phyloP scores from a whole-genome alignment of 2,888 invertebrate genomes.

The Chorisops tibialis region DNA sequence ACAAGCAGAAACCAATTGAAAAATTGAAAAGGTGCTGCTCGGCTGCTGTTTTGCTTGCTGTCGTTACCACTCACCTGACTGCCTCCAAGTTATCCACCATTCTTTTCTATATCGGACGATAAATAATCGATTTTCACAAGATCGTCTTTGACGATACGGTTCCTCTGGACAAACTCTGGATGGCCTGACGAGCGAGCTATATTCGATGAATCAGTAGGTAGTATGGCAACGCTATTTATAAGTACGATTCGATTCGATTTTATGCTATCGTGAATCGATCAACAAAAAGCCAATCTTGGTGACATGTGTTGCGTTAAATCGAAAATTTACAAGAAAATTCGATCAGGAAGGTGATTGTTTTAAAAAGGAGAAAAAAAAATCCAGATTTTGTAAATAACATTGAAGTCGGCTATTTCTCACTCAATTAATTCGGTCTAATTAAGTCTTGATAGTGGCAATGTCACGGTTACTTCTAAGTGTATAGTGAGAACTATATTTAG shows the following conservation, averaged over 20 bases:
- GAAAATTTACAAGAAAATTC: slow-evolving; percentile 9
- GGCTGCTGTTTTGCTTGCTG: not conserved
- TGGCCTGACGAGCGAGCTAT: too few relatives aligned
- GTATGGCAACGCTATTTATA: not conserved
- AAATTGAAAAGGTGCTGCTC: slow-evolving; percentile 14
- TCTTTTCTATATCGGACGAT: slow-evolving; percentile 10
- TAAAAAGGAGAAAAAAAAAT: too few relatives aligned
- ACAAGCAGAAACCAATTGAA: slow-evolving; percentile 34
- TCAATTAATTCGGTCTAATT: too few relatives aligned
- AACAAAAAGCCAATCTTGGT: not conserved
- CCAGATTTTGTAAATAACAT: too few relatives aligned
- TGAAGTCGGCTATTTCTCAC: too few relatives aligned
- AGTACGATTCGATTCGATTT: not conserved
- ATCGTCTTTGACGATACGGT: slow-evolving; percentile 10
- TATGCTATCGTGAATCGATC: not conserved
- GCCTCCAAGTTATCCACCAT: not conserved
- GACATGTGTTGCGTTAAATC: slow-evolving; percentile 8
- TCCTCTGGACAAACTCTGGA: not conserved
- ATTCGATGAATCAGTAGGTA: not conserved
- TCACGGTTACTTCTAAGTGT: too few relatives aligned
- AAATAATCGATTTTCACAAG: slow-evolving; percentile 21
- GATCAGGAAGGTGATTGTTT: not conserved
- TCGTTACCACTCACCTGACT: slow-evolving; percentile 10
- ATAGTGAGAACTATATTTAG: too few relatives aligned
- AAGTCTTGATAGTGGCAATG: too few relatives aligned